Conservation (phyloP, 2,888 invertebrate genomes). For the Apodemia hepburni region DNA sequence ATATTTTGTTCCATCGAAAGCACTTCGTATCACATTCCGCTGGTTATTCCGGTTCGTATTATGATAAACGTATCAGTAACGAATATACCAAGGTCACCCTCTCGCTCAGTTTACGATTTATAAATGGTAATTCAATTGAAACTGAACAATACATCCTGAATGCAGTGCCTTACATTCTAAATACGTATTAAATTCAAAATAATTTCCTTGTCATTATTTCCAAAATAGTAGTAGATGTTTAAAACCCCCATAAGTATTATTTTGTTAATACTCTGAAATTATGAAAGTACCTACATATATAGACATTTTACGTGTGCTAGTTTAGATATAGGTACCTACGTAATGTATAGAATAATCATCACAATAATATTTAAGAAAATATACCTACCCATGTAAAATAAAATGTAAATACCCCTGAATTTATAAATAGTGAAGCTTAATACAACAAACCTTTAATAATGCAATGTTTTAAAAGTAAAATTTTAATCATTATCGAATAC, state of each 20-base stretch:
- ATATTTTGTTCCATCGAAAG: not conserved
- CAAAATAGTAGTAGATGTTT: not conserved
- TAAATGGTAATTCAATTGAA: conserved; percentile 5
- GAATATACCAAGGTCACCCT: conserved; percentile 13
- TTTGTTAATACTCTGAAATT: not conserved
- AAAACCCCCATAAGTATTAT: not conserved
- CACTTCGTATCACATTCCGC: conserved; percentile 13
- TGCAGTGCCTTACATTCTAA: conserved; percentile 17
- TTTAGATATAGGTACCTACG: not conserved
- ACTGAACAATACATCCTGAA: conserved; percentile 4
- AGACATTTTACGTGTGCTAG: conserved; percentile 13
- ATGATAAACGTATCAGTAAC: conserved; percentile 13
- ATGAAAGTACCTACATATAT: not conserved
- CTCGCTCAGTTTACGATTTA: conserved; percentile 8
- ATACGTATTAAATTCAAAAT: not conserved
- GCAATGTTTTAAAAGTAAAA: too few species aligned
- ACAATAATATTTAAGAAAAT: not conserved
- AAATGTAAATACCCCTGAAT: not conserved
- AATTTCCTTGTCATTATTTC: not conserved
- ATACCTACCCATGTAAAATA: not conserved
- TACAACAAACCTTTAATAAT: too few species aligned
- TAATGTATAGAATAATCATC: conserved; percentile 3
- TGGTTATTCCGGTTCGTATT: conserved; percentile 11
- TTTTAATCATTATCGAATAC: too few species aligned
- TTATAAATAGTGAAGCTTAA: too few species aligned